Conservation (phyloP, 2,113 vertebrate species). For the Phyllostomus discolor region DNA sequence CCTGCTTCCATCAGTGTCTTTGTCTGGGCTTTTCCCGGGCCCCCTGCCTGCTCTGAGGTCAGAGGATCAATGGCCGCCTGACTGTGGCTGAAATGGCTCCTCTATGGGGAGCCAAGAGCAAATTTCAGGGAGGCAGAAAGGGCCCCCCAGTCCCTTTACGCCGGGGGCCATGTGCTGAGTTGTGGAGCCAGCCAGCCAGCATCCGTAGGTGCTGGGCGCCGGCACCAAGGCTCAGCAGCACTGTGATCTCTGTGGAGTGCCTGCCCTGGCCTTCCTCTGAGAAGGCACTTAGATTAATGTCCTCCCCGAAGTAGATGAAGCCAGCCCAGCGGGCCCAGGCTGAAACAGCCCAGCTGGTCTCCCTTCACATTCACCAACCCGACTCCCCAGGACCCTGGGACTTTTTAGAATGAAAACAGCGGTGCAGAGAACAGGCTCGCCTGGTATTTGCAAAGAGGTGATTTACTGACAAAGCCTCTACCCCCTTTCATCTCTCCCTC, state of each 20-base stretch:
- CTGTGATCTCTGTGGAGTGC: background rate
- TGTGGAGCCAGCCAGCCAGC: background rate
- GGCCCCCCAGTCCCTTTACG: background rate
- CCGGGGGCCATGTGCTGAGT: background rate
- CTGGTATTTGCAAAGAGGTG: conserved; percentile 31
- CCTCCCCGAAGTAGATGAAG: background rate
- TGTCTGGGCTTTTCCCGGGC: conserved; percentile 48
- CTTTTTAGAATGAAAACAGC: conserved; percentile 54
- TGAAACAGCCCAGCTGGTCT: background rate
- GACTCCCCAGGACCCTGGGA: background rate
- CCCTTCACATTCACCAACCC: background rate
- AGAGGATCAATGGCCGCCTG: conserved; percentile 24
- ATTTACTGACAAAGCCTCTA: conserved; percentile 17
- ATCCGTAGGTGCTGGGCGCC: background rate
- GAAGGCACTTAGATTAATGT: background rate
- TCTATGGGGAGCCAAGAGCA: background rate
- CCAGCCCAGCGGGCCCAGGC: background rate
- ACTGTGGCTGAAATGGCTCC: conserved; percentile 7
- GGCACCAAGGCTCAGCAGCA: background rate
- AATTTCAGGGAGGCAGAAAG: background rate
- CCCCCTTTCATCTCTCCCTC: background rate
- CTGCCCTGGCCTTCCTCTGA: background rate
- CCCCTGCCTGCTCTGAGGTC: conserved; percentile 38
- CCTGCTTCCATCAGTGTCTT: background rate
- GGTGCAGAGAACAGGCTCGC: background rate